These are phyloP conservation scores for Callinectes sapidus DNA, from an alignment of 2,888 invertebrate species.

Conservation along the genomic window DNA sequence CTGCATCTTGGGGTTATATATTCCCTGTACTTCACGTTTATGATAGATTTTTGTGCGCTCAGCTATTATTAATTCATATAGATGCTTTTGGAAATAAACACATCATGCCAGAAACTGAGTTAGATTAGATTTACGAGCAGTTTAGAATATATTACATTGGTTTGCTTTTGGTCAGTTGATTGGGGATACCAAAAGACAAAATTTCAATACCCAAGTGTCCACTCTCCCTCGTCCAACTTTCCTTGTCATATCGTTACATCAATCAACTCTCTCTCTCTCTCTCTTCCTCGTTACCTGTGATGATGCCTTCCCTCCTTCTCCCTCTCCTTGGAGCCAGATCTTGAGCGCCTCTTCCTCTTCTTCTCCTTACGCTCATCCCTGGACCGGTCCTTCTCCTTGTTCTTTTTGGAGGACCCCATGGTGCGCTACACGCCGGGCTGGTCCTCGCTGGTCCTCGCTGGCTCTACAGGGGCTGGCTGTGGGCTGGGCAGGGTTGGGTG, in stretches of 20 bases:
- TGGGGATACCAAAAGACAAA: too few relatives aligned
- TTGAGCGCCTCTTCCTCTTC: constrained; percentile 65
- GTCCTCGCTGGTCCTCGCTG: not conserved
- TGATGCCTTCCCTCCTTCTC: constrained; percentile 57
- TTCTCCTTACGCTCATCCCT: constrained; percentile 65
- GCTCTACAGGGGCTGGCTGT: not conserved
- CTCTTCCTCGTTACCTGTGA: constrained; percentile 52
- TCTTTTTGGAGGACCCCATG: constrained; percentile 69
- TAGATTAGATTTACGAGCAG: too few relatives aligned
- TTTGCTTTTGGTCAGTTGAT: too few relatives aligned
- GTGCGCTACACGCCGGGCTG: not conserved
- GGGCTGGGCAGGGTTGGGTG: not conserved
- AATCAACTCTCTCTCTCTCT: constrained; percentile 17
- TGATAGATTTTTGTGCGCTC: too few relatives aligned
- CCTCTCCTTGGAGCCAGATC: constrained; percentile 64
- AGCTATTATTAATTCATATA: too few relatives aligned
- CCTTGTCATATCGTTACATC: not conserved
- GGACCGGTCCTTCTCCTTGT: constrained; percentile 60
- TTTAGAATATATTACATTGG: too few relatives aligned
- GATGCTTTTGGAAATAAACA: too few relatives aligned
- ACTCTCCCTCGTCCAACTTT: not conserved
- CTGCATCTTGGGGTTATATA: too few relatives aligned
- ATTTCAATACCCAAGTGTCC: too few relatives aligned
- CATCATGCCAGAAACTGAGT: too few relatives aligned
- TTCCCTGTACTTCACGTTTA: too few relatives aligned